These are phyloP conservation scores for Hirtodrosophila confusa DNA, from an alignment of 2,888 invertebrate species.

Conservation along the genomic window DNA sequence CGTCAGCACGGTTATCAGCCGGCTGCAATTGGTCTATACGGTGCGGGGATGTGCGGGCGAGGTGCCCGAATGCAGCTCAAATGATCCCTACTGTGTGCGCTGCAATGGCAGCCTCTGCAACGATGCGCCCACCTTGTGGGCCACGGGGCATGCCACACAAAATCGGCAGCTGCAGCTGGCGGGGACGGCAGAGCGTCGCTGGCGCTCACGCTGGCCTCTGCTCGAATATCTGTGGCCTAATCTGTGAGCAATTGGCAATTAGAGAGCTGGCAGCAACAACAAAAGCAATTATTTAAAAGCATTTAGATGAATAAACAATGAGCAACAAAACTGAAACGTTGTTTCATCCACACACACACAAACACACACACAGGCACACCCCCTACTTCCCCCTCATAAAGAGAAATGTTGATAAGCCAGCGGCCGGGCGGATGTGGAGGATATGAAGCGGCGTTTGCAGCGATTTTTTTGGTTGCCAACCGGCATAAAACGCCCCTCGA, in stretches of 20 bases:
- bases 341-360: background rate
- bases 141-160: conserved; percentile 1
- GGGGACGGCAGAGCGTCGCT: background rate
- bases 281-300: conserved; percentile 10
- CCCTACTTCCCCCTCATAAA: no score
- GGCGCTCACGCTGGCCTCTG: conserved; percentile 15
- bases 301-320: conserved; percentile 28
- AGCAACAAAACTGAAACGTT: background rate
- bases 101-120: conserved; percentile 81
- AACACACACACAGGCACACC: background rate
- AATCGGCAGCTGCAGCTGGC: conserved; percentile 6
- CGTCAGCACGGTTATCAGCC: conserved; percentile 73
- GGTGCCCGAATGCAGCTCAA: conserved; percentile 73
- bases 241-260: conserved; percentile 23
- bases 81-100: conserved; percentile 79
- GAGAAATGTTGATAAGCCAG: conserved; percentile 21
- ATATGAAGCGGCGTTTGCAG: conserved; percentile 1
- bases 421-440: conserved; percentile 12
- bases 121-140: conserved; percentile 60
- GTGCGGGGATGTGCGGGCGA: conserved; percentile 74
- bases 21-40: conserved; percentile 67
- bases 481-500: conserved; percentile 43
- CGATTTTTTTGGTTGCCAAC: conserved; percentile 16
- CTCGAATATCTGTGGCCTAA: conserved; percentile 29
- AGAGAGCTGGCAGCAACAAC: conserved; percentile 1